Base-by-base conservation (phyloP, 2,797 vertebrate species). In the Cryptoblepharus egeriae region DNA sequence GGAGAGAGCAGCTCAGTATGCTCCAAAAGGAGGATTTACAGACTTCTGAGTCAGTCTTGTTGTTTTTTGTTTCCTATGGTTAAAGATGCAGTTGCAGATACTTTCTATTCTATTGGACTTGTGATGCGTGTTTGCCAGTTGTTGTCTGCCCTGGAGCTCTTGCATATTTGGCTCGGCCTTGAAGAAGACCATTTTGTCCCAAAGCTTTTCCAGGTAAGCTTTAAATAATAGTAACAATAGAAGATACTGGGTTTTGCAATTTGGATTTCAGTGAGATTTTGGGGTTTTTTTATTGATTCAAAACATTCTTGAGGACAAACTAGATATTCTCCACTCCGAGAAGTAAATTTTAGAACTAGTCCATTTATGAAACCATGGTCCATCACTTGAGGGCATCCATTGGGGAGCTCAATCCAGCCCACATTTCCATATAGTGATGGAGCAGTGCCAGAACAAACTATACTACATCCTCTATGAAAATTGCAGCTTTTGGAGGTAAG, bases 101-200 rank as follows among this genome's bases (percentile, higher is more conserved):
- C 97, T 0, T 99, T 99, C 89, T 97, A 99, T 91, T 96, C 97
- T 0, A 96, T 99, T n/a, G 98, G 97, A 37, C 93, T 98, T 0
- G 96, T 97, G 86, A 99, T 99, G 98, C 96, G 96, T 70, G 88
- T 97, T 85, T 99, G 98, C 93, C 98, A 99, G 85, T 94, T 97
- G 83, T 77, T 98, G 20, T 97, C 98, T 30, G 16, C 96, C 1
- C 65, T 99, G 93, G 98, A 99, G 92, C 94, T 98, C 52, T 96
- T 98, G 89, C 98, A 99, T 77, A 97, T 98, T 7, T 95, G 96
- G 1, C 92, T 95, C 0, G 97, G 97, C 69, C 95, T 98, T 39
- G 98, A 98, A 85, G 95, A 97, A 86, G 95, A 93, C 71, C 82
- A 69, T 28, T 96, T 99, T 35, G 88, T 97, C 6, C 97, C 97